phyloP scores from a whole-genome alignment of 30 jellyfish, hydroid and myxozoan genomes.

The Turritopsis dohrnii region DNA sequence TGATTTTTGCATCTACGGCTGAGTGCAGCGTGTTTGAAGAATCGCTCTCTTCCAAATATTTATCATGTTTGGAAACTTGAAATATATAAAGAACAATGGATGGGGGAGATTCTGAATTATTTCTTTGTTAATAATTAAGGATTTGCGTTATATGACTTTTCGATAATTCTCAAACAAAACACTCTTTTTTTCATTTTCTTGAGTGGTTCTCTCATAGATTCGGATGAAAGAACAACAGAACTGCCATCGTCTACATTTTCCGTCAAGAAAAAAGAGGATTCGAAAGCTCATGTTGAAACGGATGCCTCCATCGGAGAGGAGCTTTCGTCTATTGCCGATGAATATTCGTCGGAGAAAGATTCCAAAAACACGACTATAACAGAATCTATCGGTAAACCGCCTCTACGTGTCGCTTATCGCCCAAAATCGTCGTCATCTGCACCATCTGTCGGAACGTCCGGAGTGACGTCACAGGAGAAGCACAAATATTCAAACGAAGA shows the following conservation, averaged over 20 bases:
- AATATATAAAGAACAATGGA: too few relatives aligned
- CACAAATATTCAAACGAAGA: slow-evolving; percentile 19
- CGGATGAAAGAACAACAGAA: background rate
- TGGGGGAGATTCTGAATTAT: too few relatives aligned
- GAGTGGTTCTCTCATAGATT: background rate
- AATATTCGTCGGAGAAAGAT: slow-evolving; percentile 17
- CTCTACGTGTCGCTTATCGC: background rate
- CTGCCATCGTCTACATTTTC: background rate
- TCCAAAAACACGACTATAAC: background rate
- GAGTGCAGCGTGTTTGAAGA: too few relatives aligned
- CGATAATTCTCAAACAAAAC: too few relatives aligned
- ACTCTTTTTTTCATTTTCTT: too few relatives aligned
- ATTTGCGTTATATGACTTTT: too few relatives aligned
- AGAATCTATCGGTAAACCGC: slow-evolving; percentile 9
- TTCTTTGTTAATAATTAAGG: too few relatives aligned
- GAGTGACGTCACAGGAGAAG: background rate
- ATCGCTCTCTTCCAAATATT: too few relatives aligned
- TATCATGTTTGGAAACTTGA: too few relatives aligned
- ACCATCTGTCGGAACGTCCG: background rate
- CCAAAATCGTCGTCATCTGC: background rate
- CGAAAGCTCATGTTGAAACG: background rate
- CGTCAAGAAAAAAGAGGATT: background rate
- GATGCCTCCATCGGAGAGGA: slow-evolving; percentile 19
- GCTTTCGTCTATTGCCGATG: slow-evolving; percentile 20
- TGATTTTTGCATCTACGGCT: too few relatives aligned